Base-by-base conservation (phyloP, 2,113 vertebrate genomes). In the Bagarius yarrelli region DNA sequence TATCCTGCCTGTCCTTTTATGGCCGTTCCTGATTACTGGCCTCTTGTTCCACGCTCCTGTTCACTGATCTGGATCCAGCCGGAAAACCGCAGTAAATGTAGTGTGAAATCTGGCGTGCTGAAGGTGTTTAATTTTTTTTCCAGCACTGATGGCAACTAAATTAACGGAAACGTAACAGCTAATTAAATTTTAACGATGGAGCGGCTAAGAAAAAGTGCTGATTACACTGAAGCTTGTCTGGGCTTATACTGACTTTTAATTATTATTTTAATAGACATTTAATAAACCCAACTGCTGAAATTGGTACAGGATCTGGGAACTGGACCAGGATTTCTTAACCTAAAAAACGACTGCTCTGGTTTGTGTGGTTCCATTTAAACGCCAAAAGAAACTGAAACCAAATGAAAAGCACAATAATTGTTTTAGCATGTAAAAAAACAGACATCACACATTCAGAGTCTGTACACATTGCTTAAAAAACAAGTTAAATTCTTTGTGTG, bases 151-250 rank as follows among this genome's bases (percentile, higher is more conserved):
- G 57, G 23, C 56, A 76, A 50, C 56, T 61, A 8, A 52, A 44
- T 77, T 25, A 77, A 77, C 50, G 25, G 59, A 32, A 77, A 77
- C 8, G 52, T 63, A 77, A 50, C 59, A 4, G 44, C 57, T 77
- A 63, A 77, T 77, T 52, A 77, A 63, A 25, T 63, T 77, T 77
- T 30, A 63, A 77, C 30, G 40, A 63, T 55, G 11, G 23, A 59
- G 13, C 34, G n/a, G 74, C 57, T 12, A 50, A n/a, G 44, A 50
- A 57, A 76, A 63, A 77, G 11, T 12, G 40, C 59, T 77, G 59
- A 77, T 63, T 57, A 44, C 59, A 15, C 40, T n/a, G 16, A 63
- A 52, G 25, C 57, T 5, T 30, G 59, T 63, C 75, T 76, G 74
- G 34, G 23, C 36, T 52, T 30, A 77, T 63, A 71, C 44, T 27